Conservation (phyloP, 2,797 vertebrate species). For the Kryptopterus vitreolus region DNA sequence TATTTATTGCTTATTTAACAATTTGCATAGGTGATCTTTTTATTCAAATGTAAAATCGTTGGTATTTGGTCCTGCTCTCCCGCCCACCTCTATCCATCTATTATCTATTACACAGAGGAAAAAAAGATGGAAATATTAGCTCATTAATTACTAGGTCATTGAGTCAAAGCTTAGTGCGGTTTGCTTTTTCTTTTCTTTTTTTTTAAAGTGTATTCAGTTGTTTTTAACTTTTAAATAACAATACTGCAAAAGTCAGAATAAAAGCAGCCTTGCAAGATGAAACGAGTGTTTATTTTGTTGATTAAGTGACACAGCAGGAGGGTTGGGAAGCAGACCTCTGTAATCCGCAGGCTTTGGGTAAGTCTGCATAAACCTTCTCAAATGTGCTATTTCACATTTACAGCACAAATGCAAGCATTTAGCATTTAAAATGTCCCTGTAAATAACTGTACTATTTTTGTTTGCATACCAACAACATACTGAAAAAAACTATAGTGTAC, state of each 20-base stretch:
- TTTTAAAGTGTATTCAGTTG: neutral
- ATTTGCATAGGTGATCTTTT: neutral
- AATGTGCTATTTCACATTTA: constrained; percentile 11
- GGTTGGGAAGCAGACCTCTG: neutral
- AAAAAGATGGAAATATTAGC: neutral
- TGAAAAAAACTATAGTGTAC: neutral
- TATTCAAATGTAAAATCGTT: neutral
- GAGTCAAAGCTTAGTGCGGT: neutral
- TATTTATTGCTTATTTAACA: constrained; percentile 2
- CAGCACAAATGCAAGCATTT: neutral
- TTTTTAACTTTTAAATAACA: constrained; percentile 8
- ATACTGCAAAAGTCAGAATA: neutral
- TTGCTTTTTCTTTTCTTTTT: neutral
- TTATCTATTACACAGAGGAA: no score
- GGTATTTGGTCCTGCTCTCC: neutral
- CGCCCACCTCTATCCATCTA: no score
- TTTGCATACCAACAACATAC: neutral
- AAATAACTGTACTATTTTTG: neutral
- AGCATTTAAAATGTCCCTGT: neutral
- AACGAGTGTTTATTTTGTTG: neutral
- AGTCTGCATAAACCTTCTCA: constrained; percentile 11
- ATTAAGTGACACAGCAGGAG: constrained; percentile 12
- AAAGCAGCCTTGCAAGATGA: neutral
- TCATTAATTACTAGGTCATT: neutral
- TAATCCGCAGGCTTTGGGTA: neutral